Percentiles rank a stretch among this genome's conserved stretches.
Evolutionary conservation across 2,113 vertebrate species (phyloP).

Genomic region (Sapajus apella): DNA sequence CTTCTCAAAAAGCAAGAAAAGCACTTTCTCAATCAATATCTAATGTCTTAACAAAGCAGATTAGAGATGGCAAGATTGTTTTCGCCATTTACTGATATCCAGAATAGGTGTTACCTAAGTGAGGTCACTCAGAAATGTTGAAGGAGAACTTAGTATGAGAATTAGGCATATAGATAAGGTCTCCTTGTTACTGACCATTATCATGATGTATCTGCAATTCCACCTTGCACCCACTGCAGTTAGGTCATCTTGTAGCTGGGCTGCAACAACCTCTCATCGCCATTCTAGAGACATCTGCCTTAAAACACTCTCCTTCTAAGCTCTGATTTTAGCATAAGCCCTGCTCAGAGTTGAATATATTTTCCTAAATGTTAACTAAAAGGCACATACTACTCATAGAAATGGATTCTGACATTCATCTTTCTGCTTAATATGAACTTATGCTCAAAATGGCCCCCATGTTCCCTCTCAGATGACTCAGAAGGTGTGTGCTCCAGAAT

Average conservation of each 20-base stretch:
- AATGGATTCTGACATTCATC: not conserved
- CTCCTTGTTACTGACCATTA: not conserved
- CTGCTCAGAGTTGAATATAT: too few relatives aligned
- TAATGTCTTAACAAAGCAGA: not conserved
- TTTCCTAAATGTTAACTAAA: not conserved
- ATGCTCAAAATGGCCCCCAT: not conserved
- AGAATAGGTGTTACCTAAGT: not conserved
- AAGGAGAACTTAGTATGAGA: not conserved
- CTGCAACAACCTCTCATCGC: not conserved
- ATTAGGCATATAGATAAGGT: not conserved
- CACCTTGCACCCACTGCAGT: not conserved
- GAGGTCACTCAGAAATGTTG: not conserved
- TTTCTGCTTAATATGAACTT: not conserved
- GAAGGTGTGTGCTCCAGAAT: not conserved
- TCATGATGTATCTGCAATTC: not conserved
- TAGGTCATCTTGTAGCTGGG: not conserved
- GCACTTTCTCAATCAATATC: not conserved
- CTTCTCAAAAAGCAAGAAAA: not conserved
- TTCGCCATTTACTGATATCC: not conserved
- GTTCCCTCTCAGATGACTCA: not conserved
- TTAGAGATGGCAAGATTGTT: not conserved
- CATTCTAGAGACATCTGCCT: not conserved
- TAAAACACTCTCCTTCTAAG: not conserved
- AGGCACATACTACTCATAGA: not conserved
- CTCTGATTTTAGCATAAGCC: not conserved